Base-by-base conservation (phyloP, 2,888 invertebrate genomes). In the Herminia tarsipennalis region DNA sequence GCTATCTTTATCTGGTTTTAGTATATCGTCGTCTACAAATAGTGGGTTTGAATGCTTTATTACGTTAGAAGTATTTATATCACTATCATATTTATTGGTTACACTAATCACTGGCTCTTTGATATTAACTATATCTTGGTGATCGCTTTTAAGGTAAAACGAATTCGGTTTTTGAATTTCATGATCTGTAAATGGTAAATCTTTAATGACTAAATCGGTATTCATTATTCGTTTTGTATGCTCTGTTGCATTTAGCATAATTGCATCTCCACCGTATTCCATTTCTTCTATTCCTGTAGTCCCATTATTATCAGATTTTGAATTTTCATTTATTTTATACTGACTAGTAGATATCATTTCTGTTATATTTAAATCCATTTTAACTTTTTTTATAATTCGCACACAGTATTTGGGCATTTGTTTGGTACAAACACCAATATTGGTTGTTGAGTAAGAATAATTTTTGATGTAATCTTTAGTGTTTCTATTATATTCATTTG, bases 321-420 rank as follows among this genome's bases (percentile, higher is more conserved):
- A 9, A 16, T 9, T 24, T 29, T 28, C 14, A 24, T 1, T 24
- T 9, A 12, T 3, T 29, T 5, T 12, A 29, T 6, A 13, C 6
- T 14, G 8, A 22, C 62, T 44, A 24, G 36, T 40, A 24, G 66
- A 62, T 22, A 76, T 44, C 38, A 80, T 78, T 76, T 81, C 76
- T 24, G 80, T 83, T n/a, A 89, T 55, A 50, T 86, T 75, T 9
- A 87, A 51, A 56, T 87, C 78, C 34, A 91, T 57, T 70, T 79
- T 78, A 8, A 87, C 28, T 64, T 78, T 82, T 50, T 79, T 80
- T 34, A 83, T 72, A 18, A 86, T 61, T 43, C 71, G 65, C 20
- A 86, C 53, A 36, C 71, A 56, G 52, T 70, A 63, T 25, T 77
- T 66, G 2, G 59, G 35, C 5, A 65, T 59, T 34, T 64, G 65